A percentile compares a stretch with the other conserved stretches of the same genome.
Evolutionary conservation across 1,140 invertebrate species (phyloP).

Genomic region (Solen grandis): DNA sequence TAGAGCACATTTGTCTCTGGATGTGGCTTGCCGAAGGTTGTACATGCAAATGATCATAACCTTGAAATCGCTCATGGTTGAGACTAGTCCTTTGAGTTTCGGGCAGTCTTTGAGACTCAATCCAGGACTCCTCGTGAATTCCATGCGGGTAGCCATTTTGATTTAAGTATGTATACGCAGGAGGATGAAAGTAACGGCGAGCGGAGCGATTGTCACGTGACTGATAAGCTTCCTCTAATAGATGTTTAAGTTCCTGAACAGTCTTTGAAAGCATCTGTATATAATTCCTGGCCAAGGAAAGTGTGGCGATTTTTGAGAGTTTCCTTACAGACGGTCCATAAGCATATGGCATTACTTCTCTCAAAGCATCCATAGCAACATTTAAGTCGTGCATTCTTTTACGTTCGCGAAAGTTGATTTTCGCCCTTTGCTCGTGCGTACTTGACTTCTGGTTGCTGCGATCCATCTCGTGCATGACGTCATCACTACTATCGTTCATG

Average conservation of each 20-base stretch:
- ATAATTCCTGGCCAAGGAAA: conserved; percentile 98
- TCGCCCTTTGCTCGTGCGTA: conserved; percentile 51
- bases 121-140: too few species aligned
- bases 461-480: background rate
- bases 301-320: conserved; percentile 98
- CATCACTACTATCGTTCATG: background rate
- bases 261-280: conserved; percentile 93
- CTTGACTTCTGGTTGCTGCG: background rate
- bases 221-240: conserved; percentile 62
- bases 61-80: too few species aligned
- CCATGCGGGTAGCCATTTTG: too few species aligned
- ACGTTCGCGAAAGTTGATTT: conserved; percentile 75
- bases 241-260: conserved; percentile 70
- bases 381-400: conserved; percentile 79
- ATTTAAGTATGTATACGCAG: too few species aligned
- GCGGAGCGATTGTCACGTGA: background rate
- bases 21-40: too few species aligned
- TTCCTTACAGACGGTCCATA: conserved; percentile 98
- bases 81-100: too few species aligned
- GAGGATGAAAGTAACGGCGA: too few species aligned
- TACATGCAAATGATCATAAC: too few species aligned
- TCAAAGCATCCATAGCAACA: conserved; percentile 74
- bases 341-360: conserved; percentile 83
- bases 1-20: too few species aligned
- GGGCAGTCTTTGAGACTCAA: too few species aligned